Conservation (phyloP, 1,140 invertebrate species). For the Drosophila takahashii region DNA sequence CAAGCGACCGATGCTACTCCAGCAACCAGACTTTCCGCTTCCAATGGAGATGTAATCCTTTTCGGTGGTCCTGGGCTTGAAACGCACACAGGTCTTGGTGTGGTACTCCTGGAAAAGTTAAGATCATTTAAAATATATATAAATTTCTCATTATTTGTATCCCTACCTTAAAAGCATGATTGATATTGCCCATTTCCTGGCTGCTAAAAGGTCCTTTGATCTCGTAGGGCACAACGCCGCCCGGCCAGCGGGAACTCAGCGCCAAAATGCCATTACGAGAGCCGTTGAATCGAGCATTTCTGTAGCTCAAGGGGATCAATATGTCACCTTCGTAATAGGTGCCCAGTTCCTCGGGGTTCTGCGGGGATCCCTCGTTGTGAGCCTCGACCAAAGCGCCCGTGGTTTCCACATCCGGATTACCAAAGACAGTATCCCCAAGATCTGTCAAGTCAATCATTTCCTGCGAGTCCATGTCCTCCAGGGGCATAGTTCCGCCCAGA, state of each 20-base stretch:
- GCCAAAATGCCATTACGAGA: conserved; percentile 87
- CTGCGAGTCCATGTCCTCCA: conserved; percentile 51
- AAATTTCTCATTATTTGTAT: not conserved
- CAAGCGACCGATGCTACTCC: conserved; percentile 90
- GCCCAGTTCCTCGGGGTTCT: conserved; percentile 91
- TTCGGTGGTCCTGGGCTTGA: conserved; percentile 87
- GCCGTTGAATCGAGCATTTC: conserved; percentile 52
- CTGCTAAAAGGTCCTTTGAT: conserved; percentile 88
- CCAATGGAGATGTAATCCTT: conserved; percentile 89
- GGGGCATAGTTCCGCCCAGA: conserved; percentile 7
- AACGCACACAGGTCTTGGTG: conserved; percentile 89
- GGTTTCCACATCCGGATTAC: conserved; percentile 85
- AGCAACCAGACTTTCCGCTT: conserved; percentile 90
- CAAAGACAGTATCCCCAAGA: conserved; percentile 85
- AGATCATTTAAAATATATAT: not conserved
- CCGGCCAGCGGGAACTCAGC: conserved; percentile 87
- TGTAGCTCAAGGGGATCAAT: conserved; percentile 87
- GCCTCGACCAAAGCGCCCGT: conserved; percentile 88
- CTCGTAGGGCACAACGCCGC: conserved; percentile 89
- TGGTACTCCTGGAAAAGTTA: conserved; percentile 86
- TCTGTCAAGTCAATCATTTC: conserved; percentile 85
- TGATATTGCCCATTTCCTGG: conserved; percentile 85
- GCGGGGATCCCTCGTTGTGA: conserved; percentile 86
- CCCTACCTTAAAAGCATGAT: conserved; percentile 86
- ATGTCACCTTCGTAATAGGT: conserved; percentile 89